phyloP scores from a whole-genome alignment of 2,888 invertebrate genomes.

The Bombylius discolor region DNA sequence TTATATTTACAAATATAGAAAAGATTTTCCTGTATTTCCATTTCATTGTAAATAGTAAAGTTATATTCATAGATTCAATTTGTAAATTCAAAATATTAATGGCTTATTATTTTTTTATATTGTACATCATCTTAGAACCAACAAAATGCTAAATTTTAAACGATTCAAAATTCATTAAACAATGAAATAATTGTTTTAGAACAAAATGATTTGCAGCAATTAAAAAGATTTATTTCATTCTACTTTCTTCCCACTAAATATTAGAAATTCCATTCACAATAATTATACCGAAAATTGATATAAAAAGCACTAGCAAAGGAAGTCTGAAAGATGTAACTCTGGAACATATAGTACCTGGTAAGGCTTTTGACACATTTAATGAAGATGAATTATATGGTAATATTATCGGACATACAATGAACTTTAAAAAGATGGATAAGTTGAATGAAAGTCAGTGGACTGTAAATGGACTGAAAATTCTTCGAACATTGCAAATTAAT shows the following conservation, averaged over 20 bases:
- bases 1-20: no score
- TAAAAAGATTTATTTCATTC: neutral
- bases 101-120: no score
- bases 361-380: conserved; percentile 39
- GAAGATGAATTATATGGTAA: conserved; percentile 37
- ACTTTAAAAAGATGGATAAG: conserved; percentile 34
- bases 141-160: no score
- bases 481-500: conserved; percentile 32
- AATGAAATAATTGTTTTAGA: no score
- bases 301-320: conserved; percentile 38
- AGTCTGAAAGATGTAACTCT: conserved; percentile 44
- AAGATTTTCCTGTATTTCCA: no score
- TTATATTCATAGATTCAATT: no score
- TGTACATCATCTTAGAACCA: no score
- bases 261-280: conserved; percentile 48
- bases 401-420: conserved; percentile 37
- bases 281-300: conserved; percentile 43
- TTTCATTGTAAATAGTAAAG: no score
- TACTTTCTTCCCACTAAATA: conserved; percentile 14
- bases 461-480: conserved; percentile 33
- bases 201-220: no score
- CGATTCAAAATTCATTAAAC: no score
- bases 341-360: conserved; percentile 47
- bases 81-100: no score
- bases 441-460: conserved; percentile 31